A percentile compares a stretch with the other conserved stretches of the same genome.
Conservation (phyloP, 1,140 invertebrate genomes). For the Drosophila azteca region DNA sequence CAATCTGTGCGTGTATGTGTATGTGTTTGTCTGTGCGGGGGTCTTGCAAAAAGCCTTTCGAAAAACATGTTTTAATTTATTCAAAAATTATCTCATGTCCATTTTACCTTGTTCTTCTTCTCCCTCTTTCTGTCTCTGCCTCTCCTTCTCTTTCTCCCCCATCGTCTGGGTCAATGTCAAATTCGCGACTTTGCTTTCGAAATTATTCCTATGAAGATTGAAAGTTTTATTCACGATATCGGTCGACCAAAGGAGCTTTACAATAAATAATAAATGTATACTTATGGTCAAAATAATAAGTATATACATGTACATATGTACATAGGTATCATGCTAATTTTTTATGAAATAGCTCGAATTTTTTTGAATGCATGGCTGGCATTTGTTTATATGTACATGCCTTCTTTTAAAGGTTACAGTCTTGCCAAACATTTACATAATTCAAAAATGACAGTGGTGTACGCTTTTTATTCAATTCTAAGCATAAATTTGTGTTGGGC, state of each 20-base stretch:
- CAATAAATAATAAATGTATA: too few relatives aligned
- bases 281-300: too few relatives aligned
- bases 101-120: conserved; percentile 28
- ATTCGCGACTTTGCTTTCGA: conserved; percentile 7
- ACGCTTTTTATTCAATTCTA: too few relatives aligned
- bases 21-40: neutral
- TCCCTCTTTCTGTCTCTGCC: neutral
- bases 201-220: too few relatives aligned
- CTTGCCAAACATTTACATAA: neutral
- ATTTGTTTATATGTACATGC: neutral
- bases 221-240: too few relatives aligned
- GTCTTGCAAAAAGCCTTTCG: conserved; percentile 28
- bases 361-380: neutral
- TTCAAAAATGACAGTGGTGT: too few relatives aligned
- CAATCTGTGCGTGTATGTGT: neutral
- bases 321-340: neutral
- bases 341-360: neutral
- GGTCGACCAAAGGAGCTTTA: neutral
- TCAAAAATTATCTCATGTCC: conserved; percentile 23
- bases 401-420: neutral
- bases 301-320: neutral
- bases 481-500: too few relatives aligned
- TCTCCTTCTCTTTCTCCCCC: conserved; percentile 4
- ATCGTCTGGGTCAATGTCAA: conserved; percentile 49
- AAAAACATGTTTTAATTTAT: conserved; percentile 40